phyloP scores from a whole-genome alignment of 2,113 vertebrate genomes.

The Stictonetta naevosa region DNA sequence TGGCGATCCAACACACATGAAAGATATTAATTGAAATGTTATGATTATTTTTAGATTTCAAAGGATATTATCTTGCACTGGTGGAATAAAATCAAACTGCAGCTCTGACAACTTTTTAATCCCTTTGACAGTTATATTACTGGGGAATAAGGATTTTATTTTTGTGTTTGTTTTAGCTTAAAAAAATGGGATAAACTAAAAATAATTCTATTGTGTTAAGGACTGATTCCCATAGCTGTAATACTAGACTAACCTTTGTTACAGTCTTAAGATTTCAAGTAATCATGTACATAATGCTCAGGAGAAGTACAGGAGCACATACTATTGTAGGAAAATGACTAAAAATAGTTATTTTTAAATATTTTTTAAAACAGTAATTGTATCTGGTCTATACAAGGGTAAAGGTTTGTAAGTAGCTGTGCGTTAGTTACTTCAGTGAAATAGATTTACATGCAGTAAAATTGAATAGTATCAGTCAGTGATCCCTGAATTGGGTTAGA shows the following conservation, averaged over 20 bases:
- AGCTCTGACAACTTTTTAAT: slow-evolving; percentile 52
- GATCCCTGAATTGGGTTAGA: not conserved
- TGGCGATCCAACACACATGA: not conserved
- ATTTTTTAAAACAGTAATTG: not conserved
- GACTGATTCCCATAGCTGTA: not conserved
- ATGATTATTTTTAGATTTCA: slow-evolving; percentile 61
- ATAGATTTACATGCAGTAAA: not conserved
- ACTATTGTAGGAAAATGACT: not conserved
- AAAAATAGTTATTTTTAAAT: not conserved
- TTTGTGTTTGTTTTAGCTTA: not conserved
- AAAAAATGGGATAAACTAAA: not conserved
- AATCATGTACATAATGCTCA: not conserved
- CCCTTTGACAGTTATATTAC: not conserved
- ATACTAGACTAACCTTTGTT: not conserved
- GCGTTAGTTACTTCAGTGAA: not conserved
- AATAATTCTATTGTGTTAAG: not conserved
- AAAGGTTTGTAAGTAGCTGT: not conserved
- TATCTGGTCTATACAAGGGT: not conserved
- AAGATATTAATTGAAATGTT: slow-evolving; percentile 59
- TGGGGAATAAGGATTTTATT: not conserved
- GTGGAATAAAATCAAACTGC: slow-evolving; percentile 53
- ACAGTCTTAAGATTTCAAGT: not conserved
- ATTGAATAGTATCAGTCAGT: not conserved
- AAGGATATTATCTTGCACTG: slow-evolving; percentile 47
- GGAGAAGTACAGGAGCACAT: not conserved